Conservation (phyloP, 1,140 invertebrate species). For the Pectinophora gossypiella region DNA sequence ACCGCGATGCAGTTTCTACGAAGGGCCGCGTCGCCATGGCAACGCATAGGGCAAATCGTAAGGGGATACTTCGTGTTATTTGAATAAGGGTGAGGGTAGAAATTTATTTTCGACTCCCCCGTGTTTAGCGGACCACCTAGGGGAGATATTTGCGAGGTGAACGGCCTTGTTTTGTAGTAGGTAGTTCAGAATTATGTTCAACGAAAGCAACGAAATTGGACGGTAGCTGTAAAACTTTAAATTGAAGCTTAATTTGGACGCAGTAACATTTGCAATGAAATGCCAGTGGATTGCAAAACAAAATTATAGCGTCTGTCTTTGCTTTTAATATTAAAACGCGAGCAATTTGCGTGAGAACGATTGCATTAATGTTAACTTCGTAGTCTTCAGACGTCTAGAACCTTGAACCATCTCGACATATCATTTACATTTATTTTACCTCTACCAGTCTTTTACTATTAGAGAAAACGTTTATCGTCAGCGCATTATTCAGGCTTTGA, state of each 20-base stretch:
- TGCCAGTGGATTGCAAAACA: background rate
- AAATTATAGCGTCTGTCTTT: background rate
- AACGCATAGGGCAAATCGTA: slow-evolving; percentile 49
- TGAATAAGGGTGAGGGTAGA: slow-evolving; percentile 68
- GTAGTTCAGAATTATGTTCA: slow-evolving; percentile 25
- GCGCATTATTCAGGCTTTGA: too few species aligned
- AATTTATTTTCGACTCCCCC: slow-evolving; percentile 58
- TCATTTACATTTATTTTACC: too few species aligned
- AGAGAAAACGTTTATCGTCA: too few species aligned
- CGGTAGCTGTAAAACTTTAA: background rate
- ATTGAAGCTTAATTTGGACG: slow-evolving; percentile 1
- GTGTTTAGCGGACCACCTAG: slow-evolving; percentile 43
- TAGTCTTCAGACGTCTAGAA: too few species aligned
- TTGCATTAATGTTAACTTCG: too few species aligned
- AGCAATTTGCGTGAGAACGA: background rate
- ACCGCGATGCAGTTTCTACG: slow-evolving; percentile 41
- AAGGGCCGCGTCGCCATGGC: slow-evolving; percentile 51
- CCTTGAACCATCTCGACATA: too few species aligned
- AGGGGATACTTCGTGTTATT: slow-evolving; percentile 51
- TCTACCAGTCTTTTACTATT: too few species aligned
- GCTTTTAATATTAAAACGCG: background rate
- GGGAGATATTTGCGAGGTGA: slow-evolving; percentile 67
- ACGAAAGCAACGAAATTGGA: slow-evolving; percentile 10
- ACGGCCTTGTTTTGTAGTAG: slow-evolving; percentile 48
- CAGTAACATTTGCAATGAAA: slow-evolving; percentile 1